Evolutionary conservation across 2,888 invertebrate species (phyloP).

Genomic region (Abrostola triplasia): DNA sequence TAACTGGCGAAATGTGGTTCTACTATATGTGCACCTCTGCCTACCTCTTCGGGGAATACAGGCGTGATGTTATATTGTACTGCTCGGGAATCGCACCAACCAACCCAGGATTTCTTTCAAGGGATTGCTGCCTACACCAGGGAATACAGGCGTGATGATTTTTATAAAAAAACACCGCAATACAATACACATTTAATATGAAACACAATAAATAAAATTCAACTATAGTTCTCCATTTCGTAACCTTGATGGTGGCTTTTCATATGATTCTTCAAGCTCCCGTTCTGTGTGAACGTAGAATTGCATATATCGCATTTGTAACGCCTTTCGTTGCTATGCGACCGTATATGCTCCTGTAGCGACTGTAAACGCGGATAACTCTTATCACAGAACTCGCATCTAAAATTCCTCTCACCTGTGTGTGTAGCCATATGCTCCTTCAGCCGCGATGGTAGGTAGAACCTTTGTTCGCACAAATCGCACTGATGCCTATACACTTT

Average conservation of each 20-base stretch:
- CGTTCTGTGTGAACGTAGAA: conserved; percentile 87
- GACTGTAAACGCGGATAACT: conserved; percentile 88
- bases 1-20: too few relatives aligned
- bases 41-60: too few relatives aligned
- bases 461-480: conserved; percentile 79
- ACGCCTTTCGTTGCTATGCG: conserved; percentile 85
- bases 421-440: conserved; percentile 87
- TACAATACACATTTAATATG: conserved; percentile 51
- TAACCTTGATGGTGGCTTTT: conserved; percentile 84
- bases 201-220: conserved; percentile 28
- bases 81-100: too few relatives aligned
- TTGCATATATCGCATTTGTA: conserved; percentile 86
- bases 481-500: conserved; percentile 80
- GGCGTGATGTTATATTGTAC: too few relatives aligned
- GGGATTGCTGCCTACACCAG: too few relatives aligned
- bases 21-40: too few relatives aligned
- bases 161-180: conserved; percentile 16
- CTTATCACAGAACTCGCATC: conserved; percentile 88
- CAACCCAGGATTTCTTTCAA: too few relatives aligned
- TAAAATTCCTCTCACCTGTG: conserved; percentile 84
- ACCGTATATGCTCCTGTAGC: conserved; percentile 87
- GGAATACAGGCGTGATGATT: too few relatives aligned
- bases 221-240: conserved; percentile 67
- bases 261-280: conserved; percentile 88
- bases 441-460: conserved; percentile 80